These are phyloP conservation scores for Passerina amoena DNA, from an alignment of 2,113 vertebrate genomes.

Conservation along the genomic window DNA sequence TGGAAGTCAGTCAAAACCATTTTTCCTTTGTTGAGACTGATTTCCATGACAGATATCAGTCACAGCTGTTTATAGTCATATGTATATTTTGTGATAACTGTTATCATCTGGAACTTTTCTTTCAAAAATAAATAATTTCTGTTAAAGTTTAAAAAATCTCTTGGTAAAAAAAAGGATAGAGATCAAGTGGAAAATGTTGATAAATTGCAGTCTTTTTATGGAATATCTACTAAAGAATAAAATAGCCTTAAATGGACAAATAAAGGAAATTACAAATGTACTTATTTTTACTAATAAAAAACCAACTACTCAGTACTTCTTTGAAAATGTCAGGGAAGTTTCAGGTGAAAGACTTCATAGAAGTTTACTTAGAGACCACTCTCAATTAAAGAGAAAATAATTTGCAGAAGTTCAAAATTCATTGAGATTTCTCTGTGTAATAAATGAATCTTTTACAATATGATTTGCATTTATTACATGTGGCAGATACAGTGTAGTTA, in stretches of 20 bases:
- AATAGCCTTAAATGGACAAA: background rate
- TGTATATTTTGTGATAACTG: background rate
- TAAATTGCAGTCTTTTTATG: background rate
- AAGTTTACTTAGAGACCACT: background rate
- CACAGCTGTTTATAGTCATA: background rate
- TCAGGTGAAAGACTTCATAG: background rate
- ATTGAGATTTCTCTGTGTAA: background rate
- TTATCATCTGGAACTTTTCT: background rate
- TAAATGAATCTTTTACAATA: background rate
- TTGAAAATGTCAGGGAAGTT: background rate
- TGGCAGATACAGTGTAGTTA: background rate
- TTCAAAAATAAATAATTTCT: background rate
- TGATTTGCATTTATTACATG: background rate
- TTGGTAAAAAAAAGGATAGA: background rate
- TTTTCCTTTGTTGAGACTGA: background rate
- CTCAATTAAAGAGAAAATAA: background rate
- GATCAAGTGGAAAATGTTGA: background rate
- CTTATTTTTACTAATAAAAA: background rate
- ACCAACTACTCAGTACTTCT: fast-evolving
- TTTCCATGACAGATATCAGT: background rate
- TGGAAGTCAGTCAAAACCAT: background rate
- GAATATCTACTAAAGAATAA: background rate
- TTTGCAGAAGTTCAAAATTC: background rate
- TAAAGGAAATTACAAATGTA: background rate
- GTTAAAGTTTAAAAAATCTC: background rate